Percentiles rank a stretch among this genome's conserved stretches.
phyloP scores from a whole-genome alignment of 1,140 invertebrate species.

The Trypoxylus dichotomus region DNA sequence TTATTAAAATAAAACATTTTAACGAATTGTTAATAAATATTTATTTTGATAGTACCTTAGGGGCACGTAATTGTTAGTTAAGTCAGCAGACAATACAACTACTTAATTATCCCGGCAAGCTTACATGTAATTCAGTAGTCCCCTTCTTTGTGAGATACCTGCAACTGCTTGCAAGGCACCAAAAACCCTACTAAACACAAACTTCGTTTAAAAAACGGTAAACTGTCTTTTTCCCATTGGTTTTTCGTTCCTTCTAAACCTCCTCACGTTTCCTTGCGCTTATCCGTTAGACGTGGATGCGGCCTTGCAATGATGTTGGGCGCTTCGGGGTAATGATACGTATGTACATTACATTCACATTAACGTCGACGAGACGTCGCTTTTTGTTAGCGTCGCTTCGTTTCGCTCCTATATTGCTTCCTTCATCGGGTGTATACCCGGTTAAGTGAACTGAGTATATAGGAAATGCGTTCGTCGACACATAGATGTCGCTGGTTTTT shows the following conservation, averaged over 20 bases:
- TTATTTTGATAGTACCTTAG: no score
- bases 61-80: no score
- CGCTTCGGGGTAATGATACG: conserved; percentile 12
- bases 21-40: no score
- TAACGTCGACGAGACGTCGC: background rate
- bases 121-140: no score
- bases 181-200: background rate
- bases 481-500: background rate
- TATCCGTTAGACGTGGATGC: background rate
- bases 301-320: background rate
- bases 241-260: background rate
- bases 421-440: background rate
- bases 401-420: conserved; percentile 4
- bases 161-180: background rate
- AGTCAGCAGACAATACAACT: no score
- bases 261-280: background rate
- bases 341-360: conserved; percentile 24
- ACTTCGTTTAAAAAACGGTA: background rate
- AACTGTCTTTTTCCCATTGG: background rate
- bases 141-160: no score
- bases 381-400: conserved; percentile 19
- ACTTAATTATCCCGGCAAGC: no score
- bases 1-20: no score
- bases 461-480: background rate
- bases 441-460: background rate